Evolutionary conservation across 2,113 vertebrate genomes (phyloP), one percentile per base, ranked within the genome.

Genomic region (Pelmatolapia mariae): DNA sequence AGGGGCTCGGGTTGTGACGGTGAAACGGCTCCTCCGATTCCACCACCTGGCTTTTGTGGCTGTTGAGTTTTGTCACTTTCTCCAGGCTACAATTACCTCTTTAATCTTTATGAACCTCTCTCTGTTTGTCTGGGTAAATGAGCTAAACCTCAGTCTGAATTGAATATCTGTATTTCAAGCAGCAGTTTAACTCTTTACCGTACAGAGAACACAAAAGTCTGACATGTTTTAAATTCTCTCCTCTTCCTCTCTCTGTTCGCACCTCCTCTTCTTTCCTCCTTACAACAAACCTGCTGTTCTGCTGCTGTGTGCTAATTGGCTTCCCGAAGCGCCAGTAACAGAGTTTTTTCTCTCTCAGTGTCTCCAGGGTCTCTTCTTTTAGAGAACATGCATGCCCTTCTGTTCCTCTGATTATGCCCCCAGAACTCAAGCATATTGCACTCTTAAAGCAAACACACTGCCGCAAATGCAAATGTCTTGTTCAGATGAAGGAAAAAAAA

Each of bases 401-500:
- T 86, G 83, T 84, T 86, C 15, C 73, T 79, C 85, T 54, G 79
- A 91, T 87, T 86, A 84, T 38, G 38, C 54, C 83, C 83, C 52
- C 83, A 33, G 11, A 90, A 88, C 83, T 84, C 66, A 43, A 83
- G 40, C 85, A 78, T 57, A 82, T 84, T 87, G 85, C 86, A 52
- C 52, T 40, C 61, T 89, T 73, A 50, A 83, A 86, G 88, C 56
- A 83, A 89, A 89, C 91, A 80, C 29, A 40, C 79, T n/a, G 19
- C 76, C 2, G 13, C 56, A 87, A 89, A 94, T 91, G 87, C 84
- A 93, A 93, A 94, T 93, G 13, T 85, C 80, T 84, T 84, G 86
- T 92, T 86, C 15, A 5, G 80, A 31, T 12, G 22, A 16, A 38
- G 61, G 19, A 0, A 3, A 12, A 8, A 19, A 19, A 22, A 26